Percentiles rank a stretch among this genome's conserved stretches.
phyloP scores from a whole-genome alignment of 2,888 invertebrate genomes.

The Parnassius orleans region DNA sequence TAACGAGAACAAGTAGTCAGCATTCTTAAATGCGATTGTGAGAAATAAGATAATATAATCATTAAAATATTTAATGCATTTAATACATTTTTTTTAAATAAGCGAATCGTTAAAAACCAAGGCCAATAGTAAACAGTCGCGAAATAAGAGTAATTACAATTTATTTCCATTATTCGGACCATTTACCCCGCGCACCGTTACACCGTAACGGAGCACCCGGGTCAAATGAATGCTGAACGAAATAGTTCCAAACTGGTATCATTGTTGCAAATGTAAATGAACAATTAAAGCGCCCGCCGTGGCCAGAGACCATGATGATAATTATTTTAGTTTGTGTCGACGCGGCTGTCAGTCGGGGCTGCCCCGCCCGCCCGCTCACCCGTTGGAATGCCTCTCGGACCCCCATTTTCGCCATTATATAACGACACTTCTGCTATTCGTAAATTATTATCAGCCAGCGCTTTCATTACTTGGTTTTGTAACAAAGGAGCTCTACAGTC shows the following conservation, averaged over 20 bases:
- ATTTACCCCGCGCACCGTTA: slow-evolving; percentile 76
- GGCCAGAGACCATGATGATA: slow-evolving; percentile 79
- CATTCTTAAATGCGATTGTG: too few relatives aligned
- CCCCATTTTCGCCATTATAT: slow-evolving; percentile 68
- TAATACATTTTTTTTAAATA: too few relatives aligned
- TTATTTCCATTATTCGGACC: slow-evolving; percentile 78
- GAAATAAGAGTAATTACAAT: slow-evolving; percentile 69
- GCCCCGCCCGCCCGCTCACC: slow-evolving; percentile 62
- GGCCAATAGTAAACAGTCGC: slow-evolving; percentile 36
- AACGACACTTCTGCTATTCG: slow-evolving; percentile 79
- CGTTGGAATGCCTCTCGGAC: slow-evolving; percentile 73
- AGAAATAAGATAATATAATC: too few relatives aligned
- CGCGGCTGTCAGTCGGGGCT: slow-evolving; percentile 71
- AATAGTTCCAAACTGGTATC: slow-evolving; percentile 79
- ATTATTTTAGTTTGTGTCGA: slow-evolving; percentile 80
- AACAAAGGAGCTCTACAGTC: slow-evolving; percentile 76
- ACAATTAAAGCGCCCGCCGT: slow-evolving; percentile 78
- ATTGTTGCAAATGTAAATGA: slow-evolving; percentile 81
- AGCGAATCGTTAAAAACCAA: too few relatives aligned
- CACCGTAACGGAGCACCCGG: slow-evolving; percentile 64
- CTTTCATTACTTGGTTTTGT: slow-evolving; percentile 75
- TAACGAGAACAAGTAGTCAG: too few relatives aligned
- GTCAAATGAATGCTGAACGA: slow-evolving; percentile 72
- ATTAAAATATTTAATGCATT: too few relatives aligned
- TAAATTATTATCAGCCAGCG: slow-evolving; percentile 79